Conservation (phyloP, 64 coral and sea anemone species). For the Exaiptasia diaphana region DNA sequence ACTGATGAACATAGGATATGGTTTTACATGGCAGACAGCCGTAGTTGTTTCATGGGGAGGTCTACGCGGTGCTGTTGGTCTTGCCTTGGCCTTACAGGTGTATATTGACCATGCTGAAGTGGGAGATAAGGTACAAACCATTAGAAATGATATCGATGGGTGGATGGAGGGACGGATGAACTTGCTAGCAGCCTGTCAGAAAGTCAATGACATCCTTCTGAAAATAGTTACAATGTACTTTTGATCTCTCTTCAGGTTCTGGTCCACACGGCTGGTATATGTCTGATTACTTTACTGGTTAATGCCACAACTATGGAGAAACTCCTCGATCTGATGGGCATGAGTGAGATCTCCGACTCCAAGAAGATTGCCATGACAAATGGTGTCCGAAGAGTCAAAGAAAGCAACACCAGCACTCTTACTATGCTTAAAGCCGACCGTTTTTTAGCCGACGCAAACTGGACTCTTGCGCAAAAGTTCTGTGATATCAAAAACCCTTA, state of each 20-base stretch:
- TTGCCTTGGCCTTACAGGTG: slow-evolving; percentile 90
- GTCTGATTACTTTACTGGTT: slow-evolving; percentile 78
- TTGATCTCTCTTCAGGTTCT: slow-evolving; percentile 49
- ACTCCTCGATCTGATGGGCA: slow-evolving; percentile 81
- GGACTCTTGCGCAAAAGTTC: slow-evolving; percentile 77
- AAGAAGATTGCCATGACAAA: slow-evolving; percentile 97
- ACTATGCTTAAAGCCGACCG: slow-evolving; percentile 95
- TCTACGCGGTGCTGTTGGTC: slow-evolving; percentile 81
- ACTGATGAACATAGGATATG: slow-evolving; percentile 82
- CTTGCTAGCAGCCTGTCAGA: too few species aligned
- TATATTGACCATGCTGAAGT: slow-evolving; percentile 78
- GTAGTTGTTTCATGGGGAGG: slow-evolving; percentile 92
- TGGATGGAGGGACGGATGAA: too few species aligned
- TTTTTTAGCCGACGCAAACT: slow-evolving; percentile 92
- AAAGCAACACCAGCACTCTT: slow-evolving; percentile 85
- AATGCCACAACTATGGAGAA: slow-evolving; percentile 98
- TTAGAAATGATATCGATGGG: background rate
- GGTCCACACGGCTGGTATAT: slow-evolving; percentile 93
- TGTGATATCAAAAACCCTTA: slow-evolving; percentile 92
- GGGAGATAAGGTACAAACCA: slow-evolving; percentile 75
- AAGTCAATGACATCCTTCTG: too few species aligned
- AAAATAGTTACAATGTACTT: background rate
- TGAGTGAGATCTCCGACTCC: slow-evolving; percentile 98
- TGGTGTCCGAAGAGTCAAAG: slow-evolving; percentile 70
- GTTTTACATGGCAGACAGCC: slow-evolving; percentile 92